Conservation (phyloP, 2,797 vertebrate genomes). For the Vireo griseus region DNA sequence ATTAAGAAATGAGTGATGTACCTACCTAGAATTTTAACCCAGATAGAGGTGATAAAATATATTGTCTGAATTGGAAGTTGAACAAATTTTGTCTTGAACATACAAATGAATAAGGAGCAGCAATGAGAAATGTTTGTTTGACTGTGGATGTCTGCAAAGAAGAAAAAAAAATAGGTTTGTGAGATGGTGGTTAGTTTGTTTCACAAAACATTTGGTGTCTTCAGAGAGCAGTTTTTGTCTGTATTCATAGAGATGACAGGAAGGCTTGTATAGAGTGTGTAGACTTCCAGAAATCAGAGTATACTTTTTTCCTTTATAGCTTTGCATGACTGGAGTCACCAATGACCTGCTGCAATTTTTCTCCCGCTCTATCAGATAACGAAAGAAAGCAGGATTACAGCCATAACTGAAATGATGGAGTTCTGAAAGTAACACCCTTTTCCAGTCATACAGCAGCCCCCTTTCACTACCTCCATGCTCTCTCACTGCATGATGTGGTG, state of each 20-base stretch:
- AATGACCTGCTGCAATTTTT: neutral
- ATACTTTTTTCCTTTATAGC: neutral
- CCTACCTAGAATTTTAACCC: neutral
- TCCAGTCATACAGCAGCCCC: neutral
- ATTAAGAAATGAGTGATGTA: neutral
- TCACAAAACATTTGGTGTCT: neutral
- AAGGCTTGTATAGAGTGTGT: neutral
- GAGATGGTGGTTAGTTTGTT: neutral
- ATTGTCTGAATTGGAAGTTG: neutral
- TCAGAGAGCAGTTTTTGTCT: neutral
- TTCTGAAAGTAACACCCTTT: neutral
- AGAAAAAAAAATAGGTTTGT: neutral
- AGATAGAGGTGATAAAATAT: neutral
- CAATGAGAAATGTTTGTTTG: neutral
- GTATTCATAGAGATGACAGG: neutral
- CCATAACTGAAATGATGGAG: neutral
- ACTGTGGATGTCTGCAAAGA: neutral
- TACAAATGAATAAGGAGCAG: neutral
- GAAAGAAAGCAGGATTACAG: neutral
- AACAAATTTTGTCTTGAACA: neutral
- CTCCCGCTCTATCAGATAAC: fast-evolving
- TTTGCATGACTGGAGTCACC: neutral
- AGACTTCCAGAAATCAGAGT: neutral
- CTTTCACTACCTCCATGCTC: neutral
- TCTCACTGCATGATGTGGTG: neutral